phyloP scores from a whole-genome alignment of 2,888 invertebrate species.

The Drosophila pseudotalamancana region DNA sequence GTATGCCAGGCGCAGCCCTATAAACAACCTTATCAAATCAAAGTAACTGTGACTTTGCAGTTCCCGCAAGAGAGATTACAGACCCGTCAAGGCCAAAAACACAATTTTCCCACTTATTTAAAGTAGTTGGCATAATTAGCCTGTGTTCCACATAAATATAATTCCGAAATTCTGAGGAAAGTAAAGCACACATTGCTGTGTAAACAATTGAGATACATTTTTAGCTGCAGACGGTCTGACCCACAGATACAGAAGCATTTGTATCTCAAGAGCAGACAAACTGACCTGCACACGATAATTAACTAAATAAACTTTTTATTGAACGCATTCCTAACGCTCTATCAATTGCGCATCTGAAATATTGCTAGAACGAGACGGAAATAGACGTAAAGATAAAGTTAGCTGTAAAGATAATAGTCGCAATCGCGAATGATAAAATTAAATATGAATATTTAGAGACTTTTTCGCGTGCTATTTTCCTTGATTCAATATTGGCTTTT shows the following conservation, averaged over 20 bases:
- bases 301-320: constrained; percentile 8
- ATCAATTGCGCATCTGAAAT: constrained; percentile 37
- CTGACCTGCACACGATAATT: not conserved
- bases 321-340: constrained; percentile 5
- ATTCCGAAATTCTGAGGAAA: constrained; percentile 11
- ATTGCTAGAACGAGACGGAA: not conserved
- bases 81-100: not conserved
- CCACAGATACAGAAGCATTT: too few species aligned
- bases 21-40: not conserved
- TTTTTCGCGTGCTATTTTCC: constrained; percentile 15
- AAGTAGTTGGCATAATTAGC: not conserved
- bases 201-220: constrained; percentile 15
- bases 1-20: not conserved
- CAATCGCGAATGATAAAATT: constrained; percentile 42
- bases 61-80: not conserved
- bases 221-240: constrained; percentile 6
- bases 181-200: not conserved
- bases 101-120: not conserved
- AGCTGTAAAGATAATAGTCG: constrained; percentile 2
- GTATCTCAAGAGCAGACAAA: not conserved
- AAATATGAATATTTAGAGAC: constrained; percentile 27
- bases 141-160: constrained; percentile 4
- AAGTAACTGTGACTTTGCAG: not conserved
- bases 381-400: not conserved
- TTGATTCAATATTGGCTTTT: not conserved